Base-by-base conservation (phyloP, 2,888 invertebrate genomes). In the Monochamus alternatus region DNA sequence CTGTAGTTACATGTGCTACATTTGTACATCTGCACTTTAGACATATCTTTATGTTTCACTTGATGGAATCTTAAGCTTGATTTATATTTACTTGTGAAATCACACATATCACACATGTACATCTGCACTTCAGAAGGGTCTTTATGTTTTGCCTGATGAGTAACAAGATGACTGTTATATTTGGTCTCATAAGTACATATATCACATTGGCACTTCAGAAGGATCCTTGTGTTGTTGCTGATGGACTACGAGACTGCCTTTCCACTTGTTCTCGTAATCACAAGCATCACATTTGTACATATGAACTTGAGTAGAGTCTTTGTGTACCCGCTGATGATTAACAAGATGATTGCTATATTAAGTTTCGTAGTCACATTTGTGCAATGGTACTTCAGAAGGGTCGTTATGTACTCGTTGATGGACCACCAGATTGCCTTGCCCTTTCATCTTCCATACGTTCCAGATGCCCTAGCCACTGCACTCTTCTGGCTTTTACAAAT, bases 41-140 rank as follows among this genome's bases (percentile, higher is more conserved):
- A 5, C 3, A 5, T 4, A 38, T 3, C 5, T 58, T 14, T 47
- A 9, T 65, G 65, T 3, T 3, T 51, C 51, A 65, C 5, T 31
- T 10, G 9, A 31, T 65, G 65, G 9, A 4, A 22, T 51, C 10
- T 2, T 1, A 65, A 47, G 30, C 30, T 51, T 5, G 14, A 5
- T 22, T 10, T 30, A 47, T 65, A 22, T 30, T 51, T 65, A 9
- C 51, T 65, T 10, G 3, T 7, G 30, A 65, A 65, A 47, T 22
- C 47, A 30, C 65, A 65, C 9, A 52, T 1, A 2, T 66, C 32
- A 12, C 66, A 66, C 66, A 5, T 4, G 8, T 66, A 38, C 63
- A 63, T 12, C n/a, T 31, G 22, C 10, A 31, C 10, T 4, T 66
- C 12, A 9, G 47, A 43, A 5, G 65, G 51, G 32, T 8, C 14